phyloP scores from a whole-genome alignment of 1,140 invertebrate genomes.

The Lucilia sericata region DNA sequence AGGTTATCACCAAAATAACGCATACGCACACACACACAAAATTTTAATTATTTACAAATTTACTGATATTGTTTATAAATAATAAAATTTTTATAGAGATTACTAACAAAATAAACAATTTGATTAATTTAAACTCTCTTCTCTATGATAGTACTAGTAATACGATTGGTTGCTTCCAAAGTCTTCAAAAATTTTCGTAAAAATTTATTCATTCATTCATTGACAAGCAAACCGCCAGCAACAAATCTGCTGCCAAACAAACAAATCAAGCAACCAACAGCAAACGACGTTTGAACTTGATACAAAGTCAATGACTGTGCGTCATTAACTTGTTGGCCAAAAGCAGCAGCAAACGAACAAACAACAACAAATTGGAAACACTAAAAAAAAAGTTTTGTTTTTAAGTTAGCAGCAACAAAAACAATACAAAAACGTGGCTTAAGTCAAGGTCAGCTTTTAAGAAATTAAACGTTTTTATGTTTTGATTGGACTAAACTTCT shows the following conservation, averaged over 20 bases:
- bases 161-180: background rate
- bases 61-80: background rate
- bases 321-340: conserved; percentile 25
- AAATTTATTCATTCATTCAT: conserved; percentile 13
- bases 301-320: conserved; percentile 20
- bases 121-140: background rate
- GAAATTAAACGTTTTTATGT: background rate
- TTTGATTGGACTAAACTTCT: background rate
- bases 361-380: background rate
- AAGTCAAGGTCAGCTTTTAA: background rate
- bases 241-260: background rate
- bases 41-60: background rate
- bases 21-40: too few species aligned
- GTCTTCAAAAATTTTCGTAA: too few species aligned
- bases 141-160: background rate
- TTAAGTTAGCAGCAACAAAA: background rate
- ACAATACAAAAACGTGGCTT: conserved; percentile 1
- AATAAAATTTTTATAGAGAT: background rate
- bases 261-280: background rate
- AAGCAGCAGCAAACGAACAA: background rate
- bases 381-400: background rate
- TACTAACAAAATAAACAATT: background rate
- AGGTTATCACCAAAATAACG: background rate
- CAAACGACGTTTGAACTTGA: background rate
- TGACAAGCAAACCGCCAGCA: background rate